Conservation (phyloP, 2,113 vertebrate species). For the Psittacara wagleri region DNA sequence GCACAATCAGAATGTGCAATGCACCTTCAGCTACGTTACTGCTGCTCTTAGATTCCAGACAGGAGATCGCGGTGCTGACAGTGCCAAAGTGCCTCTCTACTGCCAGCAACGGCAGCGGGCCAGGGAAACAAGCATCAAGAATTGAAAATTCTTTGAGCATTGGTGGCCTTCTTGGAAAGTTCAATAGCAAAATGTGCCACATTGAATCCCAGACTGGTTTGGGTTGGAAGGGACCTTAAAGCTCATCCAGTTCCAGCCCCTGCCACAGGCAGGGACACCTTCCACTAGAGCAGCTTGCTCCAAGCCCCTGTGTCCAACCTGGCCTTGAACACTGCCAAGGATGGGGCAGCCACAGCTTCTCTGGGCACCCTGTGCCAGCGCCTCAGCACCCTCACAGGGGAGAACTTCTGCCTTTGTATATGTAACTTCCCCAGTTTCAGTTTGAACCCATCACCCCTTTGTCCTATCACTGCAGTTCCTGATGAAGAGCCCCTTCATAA, state of each 20-base stretch:
- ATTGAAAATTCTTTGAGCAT: neutral
- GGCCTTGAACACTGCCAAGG: no score
- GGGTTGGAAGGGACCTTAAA: neutral
- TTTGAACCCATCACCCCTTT: neutral
- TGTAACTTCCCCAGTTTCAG: neutral
- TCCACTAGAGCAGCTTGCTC: no score
- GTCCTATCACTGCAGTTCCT: neutral
- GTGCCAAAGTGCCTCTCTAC: neutral
- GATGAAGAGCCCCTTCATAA: neutral
- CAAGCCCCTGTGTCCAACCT: no score
- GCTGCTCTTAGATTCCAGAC: neutral
- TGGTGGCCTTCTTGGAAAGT: neutral
- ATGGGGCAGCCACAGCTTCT: no score
- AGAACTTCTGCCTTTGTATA: no score
- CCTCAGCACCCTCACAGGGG: no score
- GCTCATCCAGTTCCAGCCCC: neutral
- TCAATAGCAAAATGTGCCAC: neutral
- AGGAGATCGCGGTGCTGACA: fast-evolving
- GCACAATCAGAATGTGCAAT: neutral
- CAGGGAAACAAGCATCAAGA: neutral
- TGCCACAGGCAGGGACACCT: no score
- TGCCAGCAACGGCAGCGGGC: neutral
- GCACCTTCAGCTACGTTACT: neutral
- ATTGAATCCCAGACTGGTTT: neutral
- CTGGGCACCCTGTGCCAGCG: no score